Conservation (phyloP, 2,113 vertebrate genomes). For the Vanacampus margaritifer region DNA sequence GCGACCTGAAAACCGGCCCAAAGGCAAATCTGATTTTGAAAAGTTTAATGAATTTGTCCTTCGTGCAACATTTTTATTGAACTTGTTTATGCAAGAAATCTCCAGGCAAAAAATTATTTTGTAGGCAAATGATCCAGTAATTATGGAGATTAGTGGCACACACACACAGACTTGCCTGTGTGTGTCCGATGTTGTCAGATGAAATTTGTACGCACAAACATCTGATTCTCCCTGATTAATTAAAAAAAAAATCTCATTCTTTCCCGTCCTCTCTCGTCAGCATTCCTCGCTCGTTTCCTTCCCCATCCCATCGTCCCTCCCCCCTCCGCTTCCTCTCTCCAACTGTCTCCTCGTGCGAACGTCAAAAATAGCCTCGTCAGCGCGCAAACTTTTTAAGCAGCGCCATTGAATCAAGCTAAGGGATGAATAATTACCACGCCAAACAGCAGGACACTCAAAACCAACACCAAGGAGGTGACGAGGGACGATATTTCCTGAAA, state of each 20-base stretch:
- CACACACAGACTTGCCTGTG: constrained; percentile 35
- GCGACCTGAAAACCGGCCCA: background rate
- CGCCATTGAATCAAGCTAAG: constrained; percentile 28
- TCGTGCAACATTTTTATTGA: constrained; percentile 47
- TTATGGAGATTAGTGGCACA: constrained; percentile 68
- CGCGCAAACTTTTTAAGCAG: constrained; percentile 26
- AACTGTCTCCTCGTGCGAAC: constrained; percentile 34
- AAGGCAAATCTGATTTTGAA: background rate
- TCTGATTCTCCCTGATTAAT: constrained; percentile 48
- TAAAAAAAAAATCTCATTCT: constrained; percentile 15
- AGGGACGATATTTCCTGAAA: constrained; percentile 31
- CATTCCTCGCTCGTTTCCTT: constrained; percentile 7
- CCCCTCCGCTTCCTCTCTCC: constrained; percentile 2
- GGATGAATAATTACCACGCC: constrained; percentile 42
- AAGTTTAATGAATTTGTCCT: background rate
- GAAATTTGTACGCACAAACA: constrained; percentile 52
- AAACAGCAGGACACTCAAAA: constrained; percentile 38
- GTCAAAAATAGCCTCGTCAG: constrained; percentile 27
- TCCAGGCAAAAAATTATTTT: constrained; percentile 67
- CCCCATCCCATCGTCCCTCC: background rate
- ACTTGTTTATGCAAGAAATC: constrained; percentile 63
- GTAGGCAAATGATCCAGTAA: constrained; percentile 68
- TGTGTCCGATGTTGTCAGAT: constrained; percentile 39
- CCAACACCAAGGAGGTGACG: constrained; percentile 9
- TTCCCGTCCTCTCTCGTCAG: constrained; percentile 6